Evolutionary conservation across 2,797 vertebrate genomes (phyloP), one percentile per base, ranked within the genome.

Genomic region (Danio kyathit): DNA sequence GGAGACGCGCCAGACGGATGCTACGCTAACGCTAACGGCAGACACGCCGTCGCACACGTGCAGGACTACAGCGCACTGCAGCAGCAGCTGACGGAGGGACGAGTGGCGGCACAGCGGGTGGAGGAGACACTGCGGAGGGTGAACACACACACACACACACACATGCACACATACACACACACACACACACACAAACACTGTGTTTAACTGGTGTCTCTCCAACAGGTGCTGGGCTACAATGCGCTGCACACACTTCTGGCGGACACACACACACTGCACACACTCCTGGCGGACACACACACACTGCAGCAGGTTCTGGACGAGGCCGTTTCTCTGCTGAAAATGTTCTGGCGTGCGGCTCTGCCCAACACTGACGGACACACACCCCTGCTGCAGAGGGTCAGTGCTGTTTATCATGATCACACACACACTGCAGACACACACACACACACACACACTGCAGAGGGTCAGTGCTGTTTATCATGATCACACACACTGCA

Each of bases 271-370:
- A 89, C 89, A 0, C 29, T 92, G 4, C 94, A 83, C 29, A 94
- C 90, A 52, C 91, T 98, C 13, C 88, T 93, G 77, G 92, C 93
- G 69, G 94, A 92, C 0, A 87, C 95, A 5, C 94, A 87, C 77
- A 94, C 94, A 82, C 90, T 99, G 89, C 92, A 93, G 19, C 90
- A 90, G 66, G 88, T 95, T 88, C 87, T 98, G 82, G 96, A 97
- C 51, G 95, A 97, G 87, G 94, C 94, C 0, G 51, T 83, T 0
- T 94, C 96, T 51, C 94, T 99, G 56, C 94, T 99, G 9, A 88
- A 93, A 85, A 94, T 96, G 93, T 99, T 99, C 91, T 99, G 97
- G 96, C 93, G 94, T 84, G 93, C 94, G 0, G 91, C 92, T 46
- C 90, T 97, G 81, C 96, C 97, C 0, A 82, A 86, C 81, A 59